Conservation (phyloP, 1,140 invertebrate species). For the Trichogramma pretiosum region DNA sequence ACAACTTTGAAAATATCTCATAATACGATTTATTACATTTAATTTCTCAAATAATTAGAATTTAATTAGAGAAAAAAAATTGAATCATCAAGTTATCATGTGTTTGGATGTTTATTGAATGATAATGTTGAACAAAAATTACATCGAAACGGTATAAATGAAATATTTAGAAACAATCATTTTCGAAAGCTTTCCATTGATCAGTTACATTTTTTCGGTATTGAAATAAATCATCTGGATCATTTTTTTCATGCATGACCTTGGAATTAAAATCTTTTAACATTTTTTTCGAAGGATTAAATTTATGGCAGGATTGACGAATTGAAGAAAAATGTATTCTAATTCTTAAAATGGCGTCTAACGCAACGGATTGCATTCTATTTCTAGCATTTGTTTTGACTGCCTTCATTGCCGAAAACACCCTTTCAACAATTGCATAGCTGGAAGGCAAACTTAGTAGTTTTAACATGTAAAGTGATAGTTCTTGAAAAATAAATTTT, state of each 20-base stretch:
- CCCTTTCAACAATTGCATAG: slow-evolving; percentile 13
- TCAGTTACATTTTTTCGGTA: too few relatives aligned
- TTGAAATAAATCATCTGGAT: too few relatives aligned
- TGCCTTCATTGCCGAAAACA: slow-evolving; percentile 18
- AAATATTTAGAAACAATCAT: too few relatives aligned
- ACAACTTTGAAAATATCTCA: too few relatives aligned
- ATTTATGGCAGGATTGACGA: slow-evolving; percentile 9
- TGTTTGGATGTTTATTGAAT: too few relatives aligned
- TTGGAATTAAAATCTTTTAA: slow-evolving; percentile 16
- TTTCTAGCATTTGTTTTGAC: slow-evolving; percentile 17
- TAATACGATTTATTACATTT: too few relatives aligned
- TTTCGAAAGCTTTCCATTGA: too few relatives aligned
- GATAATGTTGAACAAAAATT: too few relatives aligned
- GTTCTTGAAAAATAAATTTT: slow-evolving; percentile 18
- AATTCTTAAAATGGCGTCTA: slow-evolving; percentile 14
- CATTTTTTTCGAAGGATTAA: slow-evolving; percentile 13
- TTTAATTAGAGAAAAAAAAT: too few relatives aligned
- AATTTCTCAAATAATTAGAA: too few relatives aligned
- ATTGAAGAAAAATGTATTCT: slow-evolving; percentile 12
- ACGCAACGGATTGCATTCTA: slow-evolving; percentile 11
- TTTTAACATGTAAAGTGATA: slow-evolving; percentile 9
- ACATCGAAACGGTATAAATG: too few relatives aligned
- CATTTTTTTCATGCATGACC: background rate
- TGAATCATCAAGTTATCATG: too few relatives aligned
- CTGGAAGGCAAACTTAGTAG: slow-evolving; percentile 1